Evolutionary conservation across 2,888 invertebrate genomes (phyloP).

Genomic region (Troilus luridus): DNA sequence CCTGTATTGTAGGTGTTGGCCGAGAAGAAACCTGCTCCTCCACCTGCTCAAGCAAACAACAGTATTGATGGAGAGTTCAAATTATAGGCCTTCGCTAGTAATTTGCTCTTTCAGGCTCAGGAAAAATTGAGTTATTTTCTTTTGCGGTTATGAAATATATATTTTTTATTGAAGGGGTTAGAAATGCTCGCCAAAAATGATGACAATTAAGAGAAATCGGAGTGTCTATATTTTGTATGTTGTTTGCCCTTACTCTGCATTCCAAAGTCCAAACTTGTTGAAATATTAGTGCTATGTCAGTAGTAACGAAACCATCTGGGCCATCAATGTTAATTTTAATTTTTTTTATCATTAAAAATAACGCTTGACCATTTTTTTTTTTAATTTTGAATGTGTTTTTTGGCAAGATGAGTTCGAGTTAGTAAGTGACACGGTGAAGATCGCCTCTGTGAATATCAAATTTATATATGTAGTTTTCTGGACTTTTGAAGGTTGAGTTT

Average conservation of each 20-base stretch:
- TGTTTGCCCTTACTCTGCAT: background rate
- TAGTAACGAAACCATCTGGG: no score
- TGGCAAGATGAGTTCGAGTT: no score
- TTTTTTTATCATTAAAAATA: no score
- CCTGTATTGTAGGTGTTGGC: background rate
- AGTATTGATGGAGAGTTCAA: background rate
- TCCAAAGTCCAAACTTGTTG: background rate
- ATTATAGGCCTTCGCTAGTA: conserved; percentile 25
- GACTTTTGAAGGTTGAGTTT: no score
- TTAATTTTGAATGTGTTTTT: no score
- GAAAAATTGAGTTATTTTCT: conserved; percentile 34
- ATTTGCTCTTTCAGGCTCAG: background rate
- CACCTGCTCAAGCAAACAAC: background rate
- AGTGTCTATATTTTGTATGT: background rate
- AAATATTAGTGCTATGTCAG: no score
- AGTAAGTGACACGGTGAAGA: no score
- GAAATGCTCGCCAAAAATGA: background rate
- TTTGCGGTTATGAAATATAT: background rate
- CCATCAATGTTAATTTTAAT: no score
- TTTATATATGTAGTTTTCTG: no score
- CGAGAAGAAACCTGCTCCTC: background rate
- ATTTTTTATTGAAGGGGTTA: background rate
- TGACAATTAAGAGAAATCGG: conserved; percentile 5
- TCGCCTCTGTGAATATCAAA: no score
- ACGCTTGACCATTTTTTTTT: no score